Base-by-base conservation (phyloP, 2,113 vertebrate species). In the Megaceryle torquata region DNA sequence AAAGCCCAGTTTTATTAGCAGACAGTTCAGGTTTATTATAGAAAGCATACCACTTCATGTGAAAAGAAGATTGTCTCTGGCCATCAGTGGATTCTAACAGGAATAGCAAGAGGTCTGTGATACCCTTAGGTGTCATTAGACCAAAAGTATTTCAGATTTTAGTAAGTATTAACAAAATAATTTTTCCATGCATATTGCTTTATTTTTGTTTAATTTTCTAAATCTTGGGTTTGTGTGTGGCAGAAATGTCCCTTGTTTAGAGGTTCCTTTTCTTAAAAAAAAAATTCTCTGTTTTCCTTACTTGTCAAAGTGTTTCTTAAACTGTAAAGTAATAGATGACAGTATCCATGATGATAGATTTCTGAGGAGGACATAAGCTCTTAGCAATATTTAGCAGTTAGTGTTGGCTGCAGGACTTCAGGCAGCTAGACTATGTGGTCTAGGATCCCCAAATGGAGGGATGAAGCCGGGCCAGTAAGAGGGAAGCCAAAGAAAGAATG, bases 401-500 rank as follows among this genome's bases (percentile, higher is more conserved):
- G 20, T 21, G 29, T 44, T 78, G 65, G n/a, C 75, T 70, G 51
- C 26, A 41, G 63, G 22, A 71, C 21, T 74, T 50, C 41, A 56
- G 26, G 44, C 57, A 85, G 43, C 44, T 79, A 21, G 57, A 28
- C 33, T 44, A 18, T 4, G 13, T 67, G 44, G n/a, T 61, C 67
- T 86, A 44, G 20, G 29, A 76, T 53, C 24, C 29, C 37, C 1
- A 0, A 54, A 31, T 0, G 6, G 13, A 6, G 15, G 11, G 2
- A n/a, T 57, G 48, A 89, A 78, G 20, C 13, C 0, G 1, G 29
- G 7, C 5, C 20, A 37, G 41, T 11, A 41, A 88, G 15, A 29
- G 11, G 44, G 46, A 63, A 80, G 15, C n/a, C n/a, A 63, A 46
- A 72, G n/a, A 10, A 35, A 61, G 25, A 70, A 12, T 0, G 2